Evolutionary conservation across 2,113 vertebrate genomes (phyloP), one percentile per base, ranked within the genome.

Genomic region (Zosterops lateralis): DNA sequence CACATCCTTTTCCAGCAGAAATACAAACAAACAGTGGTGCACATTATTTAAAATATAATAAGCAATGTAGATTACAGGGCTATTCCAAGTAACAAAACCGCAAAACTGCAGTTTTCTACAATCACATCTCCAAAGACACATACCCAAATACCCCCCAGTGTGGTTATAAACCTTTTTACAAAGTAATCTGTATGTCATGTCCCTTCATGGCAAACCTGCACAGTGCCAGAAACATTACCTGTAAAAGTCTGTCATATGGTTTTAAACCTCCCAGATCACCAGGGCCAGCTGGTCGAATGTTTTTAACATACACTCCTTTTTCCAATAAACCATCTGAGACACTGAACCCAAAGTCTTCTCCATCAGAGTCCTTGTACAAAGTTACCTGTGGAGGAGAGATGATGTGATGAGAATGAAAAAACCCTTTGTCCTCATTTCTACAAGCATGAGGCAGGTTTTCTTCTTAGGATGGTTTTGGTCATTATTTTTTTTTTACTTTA

Each of bases 311-410:
- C 2, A 99, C 99, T 1, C 99, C 99, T 89, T 99, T 99, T 95
- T 99, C 99, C 92, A 99, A 34, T 84, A 99, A 97, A 17, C 99
- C 98, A 25, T 99, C 99, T 10, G 99, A 99, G 78, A 99, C 99
- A 12, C 99, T 99, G 97, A 99, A 99, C n/a, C 99, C 99, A 47
- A 99, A 99, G 93, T 99, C 99, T 60, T 99, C 99, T 93, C 98
- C 94, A 57, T 99, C 99, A 4, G 98, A 98, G 74, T 98, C 98
- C 96, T 99, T 99, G 87, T 98, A 98, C 78, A 99, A 97, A 93
- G 98, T 99, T 95, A 99, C 97, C 99, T 99, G 87, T 21, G 40
- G 67, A 84, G 57, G 70, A 50, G 66, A 89, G 24, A 26, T 31
- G 29, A 88, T 12, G 17, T 2, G 15, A 78, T 94, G 28, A 92